Base-by-base conservation (phyloP, 1,140 invertebrate species). In the Neelides sp. region DNA sequence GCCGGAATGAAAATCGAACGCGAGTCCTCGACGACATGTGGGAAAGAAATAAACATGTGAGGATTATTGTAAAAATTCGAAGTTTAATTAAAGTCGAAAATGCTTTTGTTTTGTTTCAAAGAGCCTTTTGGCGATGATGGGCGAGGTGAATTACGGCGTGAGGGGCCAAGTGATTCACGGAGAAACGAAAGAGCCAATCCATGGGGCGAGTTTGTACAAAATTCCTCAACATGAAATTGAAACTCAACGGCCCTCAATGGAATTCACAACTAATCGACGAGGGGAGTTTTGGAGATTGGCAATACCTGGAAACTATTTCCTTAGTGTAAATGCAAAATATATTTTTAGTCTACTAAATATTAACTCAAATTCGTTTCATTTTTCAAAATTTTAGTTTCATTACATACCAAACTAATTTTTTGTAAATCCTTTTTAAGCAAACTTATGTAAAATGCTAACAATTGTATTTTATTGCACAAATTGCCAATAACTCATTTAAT, bases 211-310 rank as follows among this genome's bases (percentile, higher is more conserved):
- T 17, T 13, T 59, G 34, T 3, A n/a, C 3, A 54, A 49, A n/a
- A 19, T 15, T 24, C 17, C 17, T 19, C 27, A 41, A 43, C n/a
- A n/a, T n/a, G n/a, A 42, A 56, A 28, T 34, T 34, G 4, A 15
- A 28, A 4, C 42, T 42, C 2, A 27, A 37, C 12, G 32, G 45
- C 20, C 22, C 20, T 24, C 48, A 15, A 27, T 54, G 26, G 36
- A 35, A 0, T 59, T 45, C 39, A 43, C 27, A 17, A 62, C 61
- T 5, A 62, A 55, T n/a, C 24, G 54, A 24, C 30, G 55, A 10
- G 69, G 69, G 24, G 69, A 71, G 54, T 71, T 64, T 44, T 71
- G 69, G 69, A 49, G 69, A 20, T 61, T 68, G 2, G 45, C 70
- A 5, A 52, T 66, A 17, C 68, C 69, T n/a, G 69, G 69, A 37